Evolutionary conservation across 2,113 vertebrate genomes (phyloP).

Genomic region (Indri indri): DNA sequence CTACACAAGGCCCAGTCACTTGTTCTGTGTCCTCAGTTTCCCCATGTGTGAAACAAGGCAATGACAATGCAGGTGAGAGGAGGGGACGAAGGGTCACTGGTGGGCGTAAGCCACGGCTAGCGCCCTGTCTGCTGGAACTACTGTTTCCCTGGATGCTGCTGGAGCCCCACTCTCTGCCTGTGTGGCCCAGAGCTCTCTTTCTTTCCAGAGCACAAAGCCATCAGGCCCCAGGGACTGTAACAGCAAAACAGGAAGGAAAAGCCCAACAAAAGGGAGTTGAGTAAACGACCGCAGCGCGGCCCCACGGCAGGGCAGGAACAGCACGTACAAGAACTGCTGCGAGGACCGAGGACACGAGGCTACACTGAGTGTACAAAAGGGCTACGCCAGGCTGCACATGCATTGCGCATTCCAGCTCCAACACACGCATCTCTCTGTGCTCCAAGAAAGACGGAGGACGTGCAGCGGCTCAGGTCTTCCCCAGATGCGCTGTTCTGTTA

Average conservation of each 20-base stretch:
- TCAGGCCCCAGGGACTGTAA: not conserved
- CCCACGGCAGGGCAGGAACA: not conserved
- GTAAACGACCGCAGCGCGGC: not conserved
- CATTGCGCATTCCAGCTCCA: not conserved
- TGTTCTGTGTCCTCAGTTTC: not conserved
- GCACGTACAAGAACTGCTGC: not conserved
- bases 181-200: not conserved
- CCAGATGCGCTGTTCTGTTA: not conserved
- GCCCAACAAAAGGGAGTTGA: not conserved
- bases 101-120: rapidly evolving
- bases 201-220: not conserved
- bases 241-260: not conserved
- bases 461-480: not conserved
- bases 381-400: rapidly evolving
- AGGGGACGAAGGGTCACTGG: not conserved
- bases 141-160: not conserved
- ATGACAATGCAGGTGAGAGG: not conserved
- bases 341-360: not conserved
- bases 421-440: not conserved
- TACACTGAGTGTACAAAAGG: not conserved
- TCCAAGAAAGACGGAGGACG: not conserved
- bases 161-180: not conserved
- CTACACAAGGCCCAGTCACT: not conserved
- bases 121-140: not conserved
- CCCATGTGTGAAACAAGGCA: not conserved